Conservation (phyloP, 30 jellyfish, hydroid and myxozoan species). For the Mastigias papua region DNA sequence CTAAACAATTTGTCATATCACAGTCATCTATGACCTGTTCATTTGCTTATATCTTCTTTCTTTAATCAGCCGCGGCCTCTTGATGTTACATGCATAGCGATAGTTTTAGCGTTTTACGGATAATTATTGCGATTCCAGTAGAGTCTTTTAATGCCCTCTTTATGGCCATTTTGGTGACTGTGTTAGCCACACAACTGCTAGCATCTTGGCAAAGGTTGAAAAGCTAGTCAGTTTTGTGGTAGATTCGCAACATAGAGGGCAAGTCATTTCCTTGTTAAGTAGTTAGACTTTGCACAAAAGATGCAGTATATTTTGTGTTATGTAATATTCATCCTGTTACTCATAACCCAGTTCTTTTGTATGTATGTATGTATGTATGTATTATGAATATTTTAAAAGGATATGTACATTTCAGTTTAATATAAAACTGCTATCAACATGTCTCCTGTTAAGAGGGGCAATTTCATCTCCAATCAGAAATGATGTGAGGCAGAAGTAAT, state of each 20-base stretch:
- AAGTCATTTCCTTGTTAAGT: not conserved
- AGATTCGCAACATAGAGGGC: not conserved
- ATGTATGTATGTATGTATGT: too few relatives aligned
- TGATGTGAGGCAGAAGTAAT: too few relatives aligned
- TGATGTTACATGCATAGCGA: not conserved
- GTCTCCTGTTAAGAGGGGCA: too few relatives aligned
- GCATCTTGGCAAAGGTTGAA: not conserved
- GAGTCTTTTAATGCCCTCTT: not conserved
- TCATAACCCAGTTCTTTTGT: not conserved
- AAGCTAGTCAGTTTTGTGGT: not conserved
- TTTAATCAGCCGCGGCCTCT: too few relatives aligned
- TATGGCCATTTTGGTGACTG: not conserved
- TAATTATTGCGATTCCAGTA: not conserved
- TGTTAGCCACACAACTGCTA: not conserved
- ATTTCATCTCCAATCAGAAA: too few relatives aligned
- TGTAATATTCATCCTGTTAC: not conserved
- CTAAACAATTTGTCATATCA: too few relatives aligned
- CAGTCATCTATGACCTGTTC: too few relatives aligned
- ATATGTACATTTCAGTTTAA: too few relatives aligned
- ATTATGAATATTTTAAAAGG: too few relatives aligned
- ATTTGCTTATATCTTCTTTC: too few relatives aligned
- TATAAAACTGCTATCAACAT: too few relatives aligned
- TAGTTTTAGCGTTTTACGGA: not conserved
- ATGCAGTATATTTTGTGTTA: not conserved
- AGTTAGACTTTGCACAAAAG: too few relatives aligned